Conservation (phyloP, 2,888 invertebrate genomes). For the Tetragonula carbonaria region DNA sequence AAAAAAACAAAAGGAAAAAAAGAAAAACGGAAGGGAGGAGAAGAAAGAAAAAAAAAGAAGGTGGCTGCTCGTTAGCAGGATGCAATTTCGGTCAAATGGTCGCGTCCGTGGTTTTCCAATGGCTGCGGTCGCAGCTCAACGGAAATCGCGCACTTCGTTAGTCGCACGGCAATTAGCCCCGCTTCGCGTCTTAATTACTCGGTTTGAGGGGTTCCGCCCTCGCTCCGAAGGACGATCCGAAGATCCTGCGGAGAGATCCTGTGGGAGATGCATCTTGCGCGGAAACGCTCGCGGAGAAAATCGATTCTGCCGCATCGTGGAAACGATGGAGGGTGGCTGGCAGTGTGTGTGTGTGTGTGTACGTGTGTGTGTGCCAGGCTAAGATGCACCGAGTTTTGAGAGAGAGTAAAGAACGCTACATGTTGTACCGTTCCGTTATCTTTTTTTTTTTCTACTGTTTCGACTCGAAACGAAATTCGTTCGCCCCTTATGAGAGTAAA, state of each 20-base stretch:
- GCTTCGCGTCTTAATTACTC: slow-evolving; percentile 40
- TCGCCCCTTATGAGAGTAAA: not conserved
- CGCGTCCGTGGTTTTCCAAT: slow-evolving; percentile 9
- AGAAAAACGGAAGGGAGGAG: not conserved
- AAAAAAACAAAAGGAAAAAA: not conserved
- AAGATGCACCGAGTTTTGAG: not conserved
- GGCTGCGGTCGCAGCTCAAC: not conserved
- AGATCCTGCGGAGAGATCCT: slow-evolving; percentile 21
- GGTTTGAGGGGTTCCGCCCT: not conserved
- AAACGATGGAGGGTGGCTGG: not conserved
- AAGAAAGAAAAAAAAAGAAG: not conserved
- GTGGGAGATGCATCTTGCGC: slow-evolving; percentile 22
- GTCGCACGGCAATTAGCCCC: slow-evolving; percentile 36
- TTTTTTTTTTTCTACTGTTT: not conserved
- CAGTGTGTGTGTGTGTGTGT: too few species aligned
- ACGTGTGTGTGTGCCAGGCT: not conserved
- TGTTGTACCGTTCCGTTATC: not conserved
- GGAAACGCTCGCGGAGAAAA: slow-evolving; percentile 6
- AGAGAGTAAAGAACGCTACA: slow-evolving; percentile 10
- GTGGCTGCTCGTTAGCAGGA: slow-evolving; percentile 29
- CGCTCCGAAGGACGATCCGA: slow-evolving; percentile 11
- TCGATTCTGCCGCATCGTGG: not conserved
- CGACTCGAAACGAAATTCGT: not conserved
- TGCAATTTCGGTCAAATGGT: slow-evolving; percentile 33
- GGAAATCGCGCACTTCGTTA: slow-evolving; percentile 46